phyloP scores from a whole-genome alignment of 2,113 vertebrate genomes.

The Platysteira castanea region DNA sequence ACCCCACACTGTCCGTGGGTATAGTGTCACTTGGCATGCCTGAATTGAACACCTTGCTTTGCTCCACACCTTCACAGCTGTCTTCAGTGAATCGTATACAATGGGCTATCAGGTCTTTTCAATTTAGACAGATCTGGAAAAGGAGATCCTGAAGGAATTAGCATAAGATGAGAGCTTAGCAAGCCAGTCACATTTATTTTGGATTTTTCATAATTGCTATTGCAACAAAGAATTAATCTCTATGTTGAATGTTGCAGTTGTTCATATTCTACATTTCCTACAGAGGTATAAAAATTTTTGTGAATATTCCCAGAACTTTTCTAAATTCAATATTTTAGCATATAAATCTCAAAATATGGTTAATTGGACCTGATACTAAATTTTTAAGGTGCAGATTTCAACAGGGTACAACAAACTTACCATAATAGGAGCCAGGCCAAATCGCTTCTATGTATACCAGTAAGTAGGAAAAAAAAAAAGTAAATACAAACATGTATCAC shows the following conservation, averaged over 20 bases:
- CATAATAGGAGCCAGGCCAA: background rate
- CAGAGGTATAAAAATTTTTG: background rate
- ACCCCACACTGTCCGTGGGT: background rate
- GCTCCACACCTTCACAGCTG: background rate
- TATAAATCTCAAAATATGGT: background rate
- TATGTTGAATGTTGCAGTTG: background rate
- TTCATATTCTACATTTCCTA: background rate
- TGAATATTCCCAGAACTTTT: background rate
- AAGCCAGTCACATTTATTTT: background rate
- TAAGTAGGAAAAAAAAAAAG: background rate
- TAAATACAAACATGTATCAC: background rate
- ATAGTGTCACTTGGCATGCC: background rate
- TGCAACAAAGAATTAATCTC: background rate
- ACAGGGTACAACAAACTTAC: background rate
- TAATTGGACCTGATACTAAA: background rate
- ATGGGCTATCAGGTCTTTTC: background rate
- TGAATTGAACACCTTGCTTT: background rate
- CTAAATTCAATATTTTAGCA: background rate
- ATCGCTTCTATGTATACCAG: background rate
- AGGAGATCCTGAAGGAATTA: background rate
- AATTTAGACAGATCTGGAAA: background rate
- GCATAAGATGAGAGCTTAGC: background rate
- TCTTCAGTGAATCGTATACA: background rate
- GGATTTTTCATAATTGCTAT: background rate
- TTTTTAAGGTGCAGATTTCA: background rate